Percentiles rank a stretch among this genome's conserved stretches.
Evolutionary conservation across 2,113 vertebrate genomes (phyloP).

Genomic region (Sclerurus mexicanus): DNA sequence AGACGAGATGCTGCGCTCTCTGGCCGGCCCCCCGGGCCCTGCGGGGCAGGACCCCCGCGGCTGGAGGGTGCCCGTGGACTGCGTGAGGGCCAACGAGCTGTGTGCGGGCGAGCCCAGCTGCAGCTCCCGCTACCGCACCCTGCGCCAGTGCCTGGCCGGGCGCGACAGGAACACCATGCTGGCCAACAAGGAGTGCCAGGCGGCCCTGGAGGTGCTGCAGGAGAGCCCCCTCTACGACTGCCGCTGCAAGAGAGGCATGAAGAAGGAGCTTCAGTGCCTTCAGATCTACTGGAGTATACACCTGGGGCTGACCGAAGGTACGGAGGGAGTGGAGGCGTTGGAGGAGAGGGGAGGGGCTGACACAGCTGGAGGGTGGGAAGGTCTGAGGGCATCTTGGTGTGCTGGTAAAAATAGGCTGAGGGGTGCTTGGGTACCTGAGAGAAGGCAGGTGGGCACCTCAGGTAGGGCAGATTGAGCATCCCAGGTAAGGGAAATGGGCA

Average conservation of each 20-base stretch:
- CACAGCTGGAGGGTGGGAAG: not conserved
- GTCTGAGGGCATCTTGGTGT: not conserved
- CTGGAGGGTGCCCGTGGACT: conserved; percentile 89
- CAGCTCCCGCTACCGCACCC: conserved; percentile 90
- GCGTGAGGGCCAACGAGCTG: conserved; percentile 90
- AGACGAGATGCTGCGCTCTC: conserved; percentile 80
- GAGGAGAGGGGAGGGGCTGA: not conserved
- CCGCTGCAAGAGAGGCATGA: conserved; percentile 94
- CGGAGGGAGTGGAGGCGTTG: not conserved
- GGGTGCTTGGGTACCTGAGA: rapidly evolving
- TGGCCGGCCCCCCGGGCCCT: conserved; percentile 73
- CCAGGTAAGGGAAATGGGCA: too few species aligned
- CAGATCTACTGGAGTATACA: conserved; percentile 98
- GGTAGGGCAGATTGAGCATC: too few species aligned
- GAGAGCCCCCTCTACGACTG: conserved; percentile 89
- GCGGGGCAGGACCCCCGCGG: conserved; percentile 73
- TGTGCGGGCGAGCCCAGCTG: conserved; percentile 88
- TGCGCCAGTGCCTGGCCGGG: conserved; percentile 95
- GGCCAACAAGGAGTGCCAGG: conserved; percentile 93
- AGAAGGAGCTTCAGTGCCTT: conserved; percentile 93
- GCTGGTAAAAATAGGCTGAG: not conserved
- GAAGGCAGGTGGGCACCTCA: too few species aligned
- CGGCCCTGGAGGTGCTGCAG: conserved; percentile 89
- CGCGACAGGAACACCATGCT: conserved; percentile 93
- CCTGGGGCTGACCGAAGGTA: conserved; percentile 90